These are phyloP conservation scores for Apodemia duryi DNA, from an alignment of 2,888 invertebrate genomes.

Conservation along the genomic window DNA sequence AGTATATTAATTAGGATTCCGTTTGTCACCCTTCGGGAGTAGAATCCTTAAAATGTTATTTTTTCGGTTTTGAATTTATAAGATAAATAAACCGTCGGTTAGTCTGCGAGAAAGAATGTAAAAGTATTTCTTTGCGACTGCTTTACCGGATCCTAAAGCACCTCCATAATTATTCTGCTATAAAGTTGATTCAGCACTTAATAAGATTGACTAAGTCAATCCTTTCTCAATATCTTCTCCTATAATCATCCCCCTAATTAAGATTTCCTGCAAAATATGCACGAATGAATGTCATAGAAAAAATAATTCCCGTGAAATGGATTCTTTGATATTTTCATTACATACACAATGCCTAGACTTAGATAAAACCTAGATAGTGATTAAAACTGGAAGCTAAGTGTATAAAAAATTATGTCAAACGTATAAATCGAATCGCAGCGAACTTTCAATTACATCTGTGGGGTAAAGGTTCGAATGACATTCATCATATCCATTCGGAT, in stretches of 20 bases:
- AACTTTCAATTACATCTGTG: conserved; percentile 26
- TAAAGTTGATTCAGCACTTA: too few species aligned
- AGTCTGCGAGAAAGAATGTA: too few species aligned
- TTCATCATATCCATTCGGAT: conserved; percentile 25
- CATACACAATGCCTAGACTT: conserved; percentile 8
- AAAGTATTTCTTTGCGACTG: too few species aligned
- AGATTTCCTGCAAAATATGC: background rate
- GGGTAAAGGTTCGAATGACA: conserved; percentile 23
- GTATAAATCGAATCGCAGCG: conserved; percentile 24
- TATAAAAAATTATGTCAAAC: conserved; percentile 24
- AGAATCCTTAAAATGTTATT: too few species aligned
- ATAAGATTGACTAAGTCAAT: background rate
- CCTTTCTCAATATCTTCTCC: background rate
- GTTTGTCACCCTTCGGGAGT: too few species aligned
- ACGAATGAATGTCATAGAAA: background rate
- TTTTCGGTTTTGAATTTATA: too few species aligned
- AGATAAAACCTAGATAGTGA: conserved; percentile 17
- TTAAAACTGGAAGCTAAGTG: conserved; percentile 19
- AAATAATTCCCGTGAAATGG: background rate
- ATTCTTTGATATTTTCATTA: background rate
- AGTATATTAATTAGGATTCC: too few species aligned
- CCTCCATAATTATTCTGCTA: too few species aligned
- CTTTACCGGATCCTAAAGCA: too few species aligned
- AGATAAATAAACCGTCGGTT: too few species aligned
- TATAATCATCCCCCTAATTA: background rate